Conservation (phyloP, 2,113 vertebrate species). For the Heteronetta atricapilla region DNA sequence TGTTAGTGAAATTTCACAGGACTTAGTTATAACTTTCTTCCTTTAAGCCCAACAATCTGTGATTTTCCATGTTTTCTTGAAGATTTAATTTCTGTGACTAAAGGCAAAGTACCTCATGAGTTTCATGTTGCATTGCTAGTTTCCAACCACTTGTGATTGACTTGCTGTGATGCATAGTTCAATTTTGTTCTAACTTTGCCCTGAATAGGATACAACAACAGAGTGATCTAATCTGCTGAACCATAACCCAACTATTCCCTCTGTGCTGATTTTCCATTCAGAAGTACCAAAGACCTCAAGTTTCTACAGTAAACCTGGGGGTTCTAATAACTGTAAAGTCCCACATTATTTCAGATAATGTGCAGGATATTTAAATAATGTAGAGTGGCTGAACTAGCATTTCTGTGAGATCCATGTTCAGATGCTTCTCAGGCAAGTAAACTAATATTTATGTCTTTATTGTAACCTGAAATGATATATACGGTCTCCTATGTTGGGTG, state of each 20-base stretch:
- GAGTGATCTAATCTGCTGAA: background rate
- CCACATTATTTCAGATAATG: background rate
- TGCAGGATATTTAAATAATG: background rate
- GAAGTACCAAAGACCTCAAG: background rate
- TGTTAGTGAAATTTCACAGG: background rate
- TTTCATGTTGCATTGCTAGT: background rate
- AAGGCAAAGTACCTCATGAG: background rate
- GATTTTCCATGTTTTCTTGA: background rate
- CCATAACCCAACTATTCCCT: background rate
- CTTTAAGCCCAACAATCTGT: background rate
- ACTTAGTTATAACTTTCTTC: background rate
- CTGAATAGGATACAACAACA: background rate
- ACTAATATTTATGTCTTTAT: background rate
- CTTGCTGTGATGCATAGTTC: background rate
- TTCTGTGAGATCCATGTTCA: background rate
- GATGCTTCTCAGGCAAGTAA: background rate
- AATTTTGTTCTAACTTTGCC: background rate
- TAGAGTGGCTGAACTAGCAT: background rate
- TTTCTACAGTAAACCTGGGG: background rate
- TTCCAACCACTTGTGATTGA: background rate
- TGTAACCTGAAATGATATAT: background rate
- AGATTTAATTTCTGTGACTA: background rate
- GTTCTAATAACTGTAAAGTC: background rate
- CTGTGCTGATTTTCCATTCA: background rate
- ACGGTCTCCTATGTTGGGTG: background rate